Conservation (phyloP, 2,113 vertebrate species). For the Gopherus evgoodei region DNA sequence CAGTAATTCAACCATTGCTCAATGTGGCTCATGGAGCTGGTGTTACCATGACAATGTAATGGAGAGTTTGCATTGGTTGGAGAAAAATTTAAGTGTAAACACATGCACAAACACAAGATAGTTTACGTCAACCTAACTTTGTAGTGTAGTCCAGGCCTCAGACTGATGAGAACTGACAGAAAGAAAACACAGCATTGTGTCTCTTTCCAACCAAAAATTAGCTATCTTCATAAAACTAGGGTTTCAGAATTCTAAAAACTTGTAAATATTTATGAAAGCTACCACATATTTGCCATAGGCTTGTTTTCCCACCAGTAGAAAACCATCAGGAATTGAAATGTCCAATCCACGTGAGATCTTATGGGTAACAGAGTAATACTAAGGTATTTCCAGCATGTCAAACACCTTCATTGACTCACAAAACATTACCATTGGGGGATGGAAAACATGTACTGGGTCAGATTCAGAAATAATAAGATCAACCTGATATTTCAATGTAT, state of each 20-base stretch:
- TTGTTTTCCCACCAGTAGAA: neutral
- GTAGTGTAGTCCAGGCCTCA: neutral
- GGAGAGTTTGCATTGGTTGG: too few species aligned
- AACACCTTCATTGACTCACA: rapidly evolving
- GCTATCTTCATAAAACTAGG: neutral
- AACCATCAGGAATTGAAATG: neutral
- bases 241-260: neutral
- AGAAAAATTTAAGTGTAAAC: too few species aligned
- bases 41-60: too few species aligned
- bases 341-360: neutral
- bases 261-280: neutral
- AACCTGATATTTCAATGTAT: neutral
- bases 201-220: neutral
- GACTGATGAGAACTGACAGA: neutral
- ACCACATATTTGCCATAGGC: neutral
- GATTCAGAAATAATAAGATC: neutral
- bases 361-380: neutral
- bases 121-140: too few species aligned
- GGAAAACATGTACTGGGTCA: neutral
- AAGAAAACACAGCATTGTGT: neutral
- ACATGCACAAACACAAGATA: too few species aligned
- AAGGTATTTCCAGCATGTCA: rapidly evolving
- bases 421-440: neutral
- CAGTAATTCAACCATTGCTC: too few species aligned
- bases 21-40: too few species aligned